Base-by-base conservation (phyloP, 2,888 invertebrate species). In the Nomada ruficornis region DNA sequence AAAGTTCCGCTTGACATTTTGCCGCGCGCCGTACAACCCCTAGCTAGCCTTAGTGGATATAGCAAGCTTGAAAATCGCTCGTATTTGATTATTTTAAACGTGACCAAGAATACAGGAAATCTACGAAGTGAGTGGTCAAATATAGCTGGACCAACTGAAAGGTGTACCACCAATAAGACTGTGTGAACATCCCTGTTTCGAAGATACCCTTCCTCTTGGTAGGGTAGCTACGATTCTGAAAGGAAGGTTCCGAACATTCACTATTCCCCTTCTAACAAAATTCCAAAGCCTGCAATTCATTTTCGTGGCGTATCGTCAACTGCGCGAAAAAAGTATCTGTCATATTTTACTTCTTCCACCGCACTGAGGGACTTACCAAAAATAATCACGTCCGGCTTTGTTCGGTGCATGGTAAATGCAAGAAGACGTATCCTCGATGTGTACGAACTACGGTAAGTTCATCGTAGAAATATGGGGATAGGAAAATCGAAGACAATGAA, bases 401-500 rank as follows among this genome's bases (percentile, higher is more conserved):
- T 9, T 55, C 47, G 15, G 11, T 29, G 59, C 59, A 50, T 54
- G 65, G 63, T 20, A 59, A 55, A 69, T 55, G 15, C 47, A 73
- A 44, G 52, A 72, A 65, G 9, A 71, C 23, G 68, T 67, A 75
- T 60, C 67, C 64, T 60, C 54, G 79, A 42, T 52, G 60, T 68
- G 71, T 36, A 65, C 47, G 57, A 77, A 78, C 77, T 47, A 71
- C 78, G 78, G 75, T 83, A 88, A 86, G 85, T 83, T 70, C 65
- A 50, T 78, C 78, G 68, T 72, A 83, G 73, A 71, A 76, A 63
- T 29, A 76, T 44, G 80, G 71, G 42, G 71, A 69, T 83, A 82
- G 76, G 57, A 71, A 90, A 89, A 94, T 94, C 93, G 93, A 94
- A 93, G 85, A 63, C 87, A 80, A 91, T 94, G 91, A 93, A 94